These are phyloP conservation scores for Montifringilla adamsi DNA, from an alignment of 2,113 vertebrate genomes.

Conservation along the genomic window DNA sequence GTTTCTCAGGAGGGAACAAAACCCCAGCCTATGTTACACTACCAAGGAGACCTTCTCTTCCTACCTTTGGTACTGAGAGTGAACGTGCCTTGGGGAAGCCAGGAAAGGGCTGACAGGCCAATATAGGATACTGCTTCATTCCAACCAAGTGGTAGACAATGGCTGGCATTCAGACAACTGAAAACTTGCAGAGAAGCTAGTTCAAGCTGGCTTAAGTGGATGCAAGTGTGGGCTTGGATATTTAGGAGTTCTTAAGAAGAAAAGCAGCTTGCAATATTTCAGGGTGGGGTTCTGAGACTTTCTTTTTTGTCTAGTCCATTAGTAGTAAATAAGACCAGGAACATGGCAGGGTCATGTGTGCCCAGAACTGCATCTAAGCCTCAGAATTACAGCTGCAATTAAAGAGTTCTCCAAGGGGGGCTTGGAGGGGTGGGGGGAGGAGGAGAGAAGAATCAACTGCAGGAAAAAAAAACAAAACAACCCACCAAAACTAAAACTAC, in stretches of 20 bases:
- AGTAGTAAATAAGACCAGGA: not conserved
- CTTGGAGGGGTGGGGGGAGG: fast-evolving
- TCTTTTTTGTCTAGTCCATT: not conserved
- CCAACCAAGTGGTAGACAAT: conserved; percentile 21
- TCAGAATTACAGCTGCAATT: conserved; percentile 10
- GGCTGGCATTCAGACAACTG: not conserved
- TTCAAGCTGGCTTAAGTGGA: conserved; percentile 9
- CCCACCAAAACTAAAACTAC: not conserved
- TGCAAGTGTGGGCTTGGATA: conserved; percentile 22
- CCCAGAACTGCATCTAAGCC: not conserved
- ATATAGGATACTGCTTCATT: not conserved
- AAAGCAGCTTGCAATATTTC: conserved; percentile 34
- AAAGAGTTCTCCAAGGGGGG: not conserved
- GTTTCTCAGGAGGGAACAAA: not conserved
- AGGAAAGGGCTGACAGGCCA: not conserved
- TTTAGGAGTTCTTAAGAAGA: not conserved
- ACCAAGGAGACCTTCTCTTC: not conserved
- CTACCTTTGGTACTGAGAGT: not conserved
- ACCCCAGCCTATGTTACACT: fast-evolving
- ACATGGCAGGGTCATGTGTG: not conserved
- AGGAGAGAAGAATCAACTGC: not conserved
- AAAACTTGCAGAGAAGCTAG: conserved; percentile 25
- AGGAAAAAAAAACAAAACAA: not conserved
- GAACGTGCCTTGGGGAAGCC: not conserved
- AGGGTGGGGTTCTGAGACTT: conserved; percentile 1